Base-by-base conservation (phyloP, 2,797 vertebrate species). In the Urophycis tenuis region DNA sequence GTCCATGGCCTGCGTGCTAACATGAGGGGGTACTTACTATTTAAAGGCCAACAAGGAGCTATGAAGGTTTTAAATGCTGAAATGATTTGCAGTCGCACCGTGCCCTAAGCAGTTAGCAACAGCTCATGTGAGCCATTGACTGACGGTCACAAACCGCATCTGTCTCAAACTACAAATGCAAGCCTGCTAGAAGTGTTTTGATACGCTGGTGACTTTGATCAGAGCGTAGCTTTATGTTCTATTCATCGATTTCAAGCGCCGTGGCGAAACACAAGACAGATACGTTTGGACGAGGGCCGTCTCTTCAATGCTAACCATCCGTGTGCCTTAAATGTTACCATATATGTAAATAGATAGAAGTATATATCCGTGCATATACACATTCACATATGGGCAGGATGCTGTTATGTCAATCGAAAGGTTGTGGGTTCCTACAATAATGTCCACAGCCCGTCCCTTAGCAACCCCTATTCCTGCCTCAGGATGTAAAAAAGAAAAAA, bases 261-360 rank as follows among this genome's bases (percentile, higher is more conserved):
- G n/a, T n/a, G n/a, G n/a, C n/a, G n/a, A n/a, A 32, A 71, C 70
- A 22, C 32, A 71, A 32, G 70, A 29, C 32, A 34, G 15, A 34
- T 71, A 29, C 31, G 32, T 77, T 74, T 76, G 67, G 64, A 5
- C 81, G 80, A 45, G 14, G 77, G 73, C 84, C 74, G 29, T 41
- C 39, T 6, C 1, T 19, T 49, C 45, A 17, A 74, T n/a, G 31
- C 53, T 33, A 75, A 81, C 67, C 79, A 84, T n/a, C 80, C 78
- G 14, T 12, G 10, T 39, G 8, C 14, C 36, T 14, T 39, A 12
- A 39, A 39, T 12, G 11, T 39, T 39, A 39, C 36, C 36, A 39
- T 39, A 14, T 12, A 39, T 39, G 14, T 12, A 39, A 2, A 3
- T 34, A 39, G 6, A 39, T 39, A 39, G n/a, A n/a, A n/a, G n/a